Conservation (phyloP, 2,113 vertebrate genomes). For the Polypterus senegalus region DNA sequence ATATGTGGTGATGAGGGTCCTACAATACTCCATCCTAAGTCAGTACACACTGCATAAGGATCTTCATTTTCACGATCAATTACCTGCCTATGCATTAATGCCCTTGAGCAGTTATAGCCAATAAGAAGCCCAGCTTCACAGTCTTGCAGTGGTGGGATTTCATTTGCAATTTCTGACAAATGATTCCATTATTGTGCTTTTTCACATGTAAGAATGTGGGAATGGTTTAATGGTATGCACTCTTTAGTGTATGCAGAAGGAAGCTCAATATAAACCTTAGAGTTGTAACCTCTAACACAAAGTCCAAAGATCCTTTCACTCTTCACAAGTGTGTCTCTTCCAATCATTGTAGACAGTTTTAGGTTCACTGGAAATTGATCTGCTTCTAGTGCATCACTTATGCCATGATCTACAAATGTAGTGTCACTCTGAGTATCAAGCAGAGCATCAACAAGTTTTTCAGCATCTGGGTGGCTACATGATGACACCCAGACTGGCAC, state of each 20-base stretch:
- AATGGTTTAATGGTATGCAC: slow-evolving; percentile 18
- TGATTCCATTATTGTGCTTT: slow-evolving; percentile 10
- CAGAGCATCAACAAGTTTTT: too few relatives aligned
- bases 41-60: slow-evolving; percentile 19
- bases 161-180: slow-evolving; percentile 8
- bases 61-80: slow-evolving; percentile 9
- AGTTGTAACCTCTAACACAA: slow-evolving; percentile 15
- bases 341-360: not conserved
- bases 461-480: too few relatives aligned
- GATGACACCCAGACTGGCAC: too few relatives aligned
- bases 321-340: slow-evolving; percentile 15
- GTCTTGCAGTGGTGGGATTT: slow-evolving; percentile 12
- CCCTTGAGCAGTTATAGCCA: slow-evolving; percentile 17
- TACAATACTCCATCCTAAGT: slow-evolving; percentile 19
- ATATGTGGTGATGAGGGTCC: slow-evolving; percentile 1
- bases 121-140: slow-evolving; percentile 14
- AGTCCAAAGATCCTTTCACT: slow-evolving; percentile 13
- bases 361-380: too few relatives aligned
- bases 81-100: slow-evolving; percentile 6
- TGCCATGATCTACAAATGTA: too few relatives aligned
- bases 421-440: too few relatives aligned
- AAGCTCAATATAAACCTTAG: not conserved
- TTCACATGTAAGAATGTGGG: slow-evolving; percentile 13
- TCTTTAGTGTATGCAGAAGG: slow-evolving; percentile 10
- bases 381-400: too few relatives aligned